Evolutionary conservation across 2,113 vertebrate species (phyloP).

Genomic region (Crotalus helleri): DNA sequence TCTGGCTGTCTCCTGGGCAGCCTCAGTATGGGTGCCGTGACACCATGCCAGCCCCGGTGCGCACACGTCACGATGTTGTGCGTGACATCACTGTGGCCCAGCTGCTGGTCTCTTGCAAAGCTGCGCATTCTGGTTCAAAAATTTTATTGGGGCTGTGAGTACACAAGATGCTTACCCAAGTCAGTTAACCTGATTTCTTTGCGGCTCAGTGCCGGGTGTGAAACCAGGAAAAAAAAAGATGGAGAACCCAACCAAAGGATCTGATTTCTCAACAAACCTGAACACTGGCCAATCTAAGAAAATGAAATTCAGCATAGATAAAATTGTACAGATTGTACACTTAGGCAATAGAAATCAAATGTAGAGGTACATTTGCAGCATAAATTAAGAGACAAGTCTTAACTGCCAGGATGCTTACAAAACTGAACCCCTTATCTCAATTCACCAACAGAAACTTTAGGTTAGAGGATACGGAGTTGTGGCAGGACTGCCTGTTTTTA

Average conservation of each 20-base stretch:
- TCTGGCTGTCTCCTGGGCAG: not conserved
- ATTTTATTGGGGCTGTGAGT: not conserved
- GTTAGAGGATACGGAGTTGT: not conserved
- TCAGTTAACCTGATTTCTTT: not conserved
- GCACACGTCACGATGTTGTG: not conserved
- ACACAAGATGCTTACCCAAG: not conserved
- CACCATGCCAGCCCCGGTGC: not conserved
- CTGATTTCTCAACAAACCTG: not conserved
- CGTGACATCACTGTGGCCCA: not conserved
- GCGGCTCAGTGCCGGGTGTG: not conserved
- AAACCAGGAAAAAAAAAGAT: not conserved
- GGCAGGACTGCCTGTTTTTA: not conserved
- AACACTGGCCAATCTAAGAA: not conserved
- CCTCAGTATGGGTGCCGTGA: not conserved
- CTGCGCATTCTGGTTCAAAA: not conserved
- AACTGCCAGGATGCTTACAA: not conserved
- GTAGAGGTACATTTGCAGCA: not conserved
- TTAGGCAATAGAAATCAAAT: not conserved
- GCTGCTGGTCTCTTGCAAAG: not conserved
- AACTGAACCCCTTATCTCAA: not conserved
- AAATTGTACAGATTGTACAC: not conserved
- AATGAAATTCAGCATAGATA: not conserved
- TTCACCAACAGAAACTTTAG: not conserved
- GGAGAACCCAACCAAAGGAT: not conserved
- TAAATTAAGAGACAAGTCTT: not conserved